phyloP scores from a whole-genome alignment of 2,888 invertebrate genomes.

The Metopia argyrocephala region DNA sequence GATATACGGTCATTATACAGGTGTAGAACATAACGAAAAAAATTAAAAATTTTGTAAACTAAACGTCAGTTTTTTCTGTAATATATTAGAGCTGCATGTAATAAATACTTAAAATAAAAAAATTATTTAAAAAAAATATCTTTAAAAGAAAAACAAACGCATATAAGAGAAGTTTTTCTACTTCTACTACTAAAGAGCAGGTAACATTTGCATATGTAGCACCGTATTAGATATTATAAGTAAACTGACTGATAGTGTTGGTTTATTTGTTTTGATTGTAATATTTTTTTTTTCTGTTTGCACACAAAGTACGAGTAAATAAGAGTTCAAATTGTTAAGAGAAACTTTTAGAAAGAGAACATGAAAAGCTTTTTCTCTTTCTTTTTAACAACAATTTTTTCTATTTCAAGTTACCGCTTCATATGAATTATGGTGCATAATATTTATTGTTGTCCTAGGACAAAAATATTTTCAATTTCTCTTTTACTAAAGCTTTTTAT shows the following conservation, averaged over 20 bases:
- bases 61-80: conserved; percentile 17
- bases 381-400: neutral
- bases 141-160: neutral
- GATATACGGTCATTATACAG: conserved; percentile 21
- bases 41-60: neutral
- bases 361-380: conserved; percentile 27
- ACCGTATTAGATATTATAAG: too few relatives aligned
- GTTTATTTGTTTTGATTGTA: conserved; percentile 60
- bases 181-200: neutral
- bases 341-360: too few relatives aligned
- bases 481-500: conserved; percentile 23
- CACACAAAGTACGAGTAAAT: too few relatives aligned
- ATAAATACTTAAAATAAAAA: conserved; percentile 20
- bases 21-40: conserved; percentile 9
- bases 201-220: neutral
- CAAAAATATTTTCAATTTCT: conserved; percentile 47
- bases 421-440: conserved; percentile 15
- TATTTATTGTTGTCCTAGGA: conserved; percentile 55
- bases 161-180: neutral
- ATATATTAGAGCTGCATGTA: conserved; percentile 30
- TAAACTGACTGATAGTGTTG: too few relatives aligned
- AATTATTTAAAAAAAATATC: neutral
- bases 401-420: neutral
- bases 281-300: too few relatives aligned
- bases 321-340: too few relatives aligned